These are phyloP conservation scores for Cydia pomonella DNA, from an alignment of 1,140 invertebrate genomes.

Conservation along the genomic window DNA sequence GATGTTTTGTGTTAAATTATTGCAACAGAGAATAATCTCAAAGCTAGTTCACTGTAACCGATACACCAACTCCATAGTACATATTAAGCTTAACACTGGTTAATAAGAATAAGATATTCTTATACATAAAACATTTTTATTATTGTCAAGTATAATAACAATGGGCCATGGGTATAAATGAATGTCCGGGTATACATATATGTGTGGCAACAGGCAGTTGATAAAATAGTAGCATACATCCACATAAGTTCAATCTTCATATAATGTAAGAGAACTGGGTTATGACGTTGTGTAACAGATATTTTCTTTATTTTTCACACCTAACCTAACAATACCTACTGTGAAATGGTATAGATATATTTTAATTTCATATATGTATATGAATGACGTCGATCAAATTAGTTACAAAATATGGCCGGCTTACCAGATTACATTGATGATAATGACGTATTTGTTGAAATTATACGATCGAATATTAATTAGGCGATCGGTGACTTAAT, in stretches of 20 bases:
- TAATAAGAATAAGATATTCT: slow-evolving; percentile 17
- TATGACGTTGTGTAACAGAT: not conserved
- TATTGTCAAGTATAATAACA: not conserved
- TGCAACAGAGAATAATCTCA: not conserved
- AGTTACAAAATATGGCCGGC: slow-evolving; percentile 29
- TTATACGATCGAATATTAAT: no score
- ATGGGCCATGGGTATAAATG: not conserved
- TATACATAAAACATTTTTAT: not conserved
- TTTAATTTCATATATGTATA: not conserved
- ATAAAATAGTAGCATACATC: no score
- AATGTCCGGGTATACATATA: not conserved
- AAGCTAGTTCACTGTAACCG: not conserved
- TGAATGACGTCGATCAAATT: slow-evolving; percentile 20
- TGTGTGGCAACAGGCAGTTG: no score
- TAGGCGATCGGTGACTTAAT: not conserved
- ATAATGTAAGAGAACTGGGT: not conserved
- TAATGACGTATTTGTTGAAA: not conserved
- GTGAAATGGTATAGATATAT: not conserved
- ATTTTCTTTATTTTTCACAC: not conserved
- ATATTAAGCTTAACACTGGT: not conserved
- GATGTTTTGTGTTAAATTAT: not conserved
- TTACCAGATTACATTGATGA: slow-evolving; percentile 16
- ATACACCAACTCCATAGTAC: slow-evolving; percentile 21
- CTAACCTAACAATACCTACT: not conserved
- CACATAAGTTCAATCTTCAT: no score